Percentiles rank a stretch among this genome's conserved stretches.
Evolutionary conservation across 2,797 vertebrate genomes (phyloP).

Genomic region (Mus minutoides): DNA sequence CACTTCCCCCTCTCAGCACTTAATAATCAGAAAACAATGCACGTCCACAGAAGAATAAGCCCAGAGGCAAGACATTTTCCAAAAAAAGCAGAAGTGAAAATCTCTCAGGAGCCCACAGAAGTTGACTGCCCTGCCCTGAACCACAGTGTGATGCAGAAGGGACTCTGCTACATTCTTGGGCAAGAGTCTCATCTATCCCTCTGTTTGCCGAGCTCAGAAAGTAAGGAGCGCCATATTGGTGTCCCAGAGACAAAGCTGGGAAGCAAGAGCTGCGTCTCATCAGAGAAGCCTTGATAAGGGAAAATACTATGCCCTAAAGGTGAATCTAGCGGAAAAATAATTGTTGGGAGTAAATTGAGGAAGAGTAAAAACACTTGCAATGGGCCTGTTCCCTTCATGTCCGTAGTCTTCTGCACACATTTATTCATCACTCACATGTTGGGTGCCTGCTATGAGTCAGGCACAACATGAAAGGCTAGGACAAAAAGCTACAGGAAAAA

Average conservation of each 20-base stretch:
- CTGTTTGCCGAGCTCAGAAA: background rate
- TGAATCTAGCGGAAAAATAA: slow-evolving; percentile 5
- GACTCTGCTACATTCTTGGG: background rate
- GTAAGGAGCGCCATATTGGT: accelerated
- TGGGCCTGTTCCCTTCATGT: background rate
- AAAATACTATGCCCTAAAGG: background rate
- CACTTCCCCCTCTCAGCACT: background rate
- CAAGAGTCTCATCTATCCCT: background rate
- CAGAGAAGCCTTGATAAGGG: background rate
- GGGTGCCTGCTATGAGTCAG: background rate
- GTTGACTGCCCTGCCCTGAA: background rate
- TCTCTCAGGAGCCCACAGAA: background rate
- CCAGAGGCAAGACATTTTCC: background rate
- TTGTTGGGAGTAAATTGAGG: background rate
- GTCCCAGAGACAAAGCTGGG: background rate
- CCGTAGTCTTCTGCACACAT: background rate
- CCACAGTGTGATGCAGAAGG: background rate
- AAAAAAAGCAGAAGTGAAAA: background rate
- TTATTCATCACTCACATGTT: background rate
- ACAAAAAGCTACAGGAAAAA: background rate
- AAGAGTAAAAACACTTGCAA: background rate
- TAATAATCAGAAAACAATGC: background rate
- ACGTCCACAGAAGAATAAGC: background rate
- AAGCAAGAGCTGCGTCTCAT: background rate
- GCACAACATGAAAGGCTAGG: background rate